Evolutionary conservation across 2,113 vertebrate species (phyloP), one percentile per base, ranked within the genome.

Genomic region (Progne subis): DNA sequence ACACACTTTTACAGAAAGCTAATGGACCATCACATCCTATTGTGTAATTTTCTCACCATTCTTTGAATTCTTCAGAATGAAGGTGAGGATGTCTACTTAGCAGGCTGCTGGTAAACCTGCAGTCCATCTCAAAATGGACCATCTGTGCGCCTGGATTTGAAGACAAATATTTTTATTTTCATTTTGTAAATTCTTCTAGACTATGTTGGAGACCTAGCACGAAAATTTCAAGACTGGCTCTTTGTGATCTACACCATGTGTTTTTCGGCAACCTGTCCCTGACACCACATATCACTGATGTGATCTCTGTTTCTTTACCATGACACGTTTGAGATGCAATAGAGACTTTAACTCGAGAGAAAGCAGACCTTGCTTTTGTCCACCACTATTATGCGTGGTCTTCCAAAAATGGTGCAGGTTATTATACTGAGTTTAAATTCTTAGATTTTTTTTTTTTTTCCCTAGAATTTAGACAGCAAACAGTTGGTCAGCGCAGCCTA

Each of bases 161-260:
- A 43, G 34, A 76, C 31, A 82, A 82, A 64, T 28, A 6, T 1
- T 47, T 59, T 60, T 17, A 7, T 39, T 55, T 74, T 24, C 0
- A 18, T 79, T 88, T 72, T 82, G 2, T 32, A 52, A 70, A 6
- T 53, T 82, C 31, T 57, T 61, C 41, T 74, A 41, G 44, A 6
- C 39, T 68, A 5, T 13, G 9, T 2, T 12, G 34, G 31, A 56
- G 25, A 53, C 19, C 31, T 43, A 56, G 13, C 23, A 76, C 39
- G 9, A 39, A 11, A 82, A 18, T 19, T 82, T 91, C 53, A 55
- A 18, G 9, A 15, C 8, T n/a, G 24, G 1, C 6, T 70, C 5
- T n/a, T 41, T 84, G 11, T 64, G 41, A 61, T 25, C 29, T 71
- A 23, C 19, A 26, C 10, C 32, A 25, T 0, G 0, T 2, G 0